Percentiles rank a stretch among this genome's conserved stretches.
Conservation (phyloP, 2,888 invertebrate species). For the Callyntrura sp. region DNA sequence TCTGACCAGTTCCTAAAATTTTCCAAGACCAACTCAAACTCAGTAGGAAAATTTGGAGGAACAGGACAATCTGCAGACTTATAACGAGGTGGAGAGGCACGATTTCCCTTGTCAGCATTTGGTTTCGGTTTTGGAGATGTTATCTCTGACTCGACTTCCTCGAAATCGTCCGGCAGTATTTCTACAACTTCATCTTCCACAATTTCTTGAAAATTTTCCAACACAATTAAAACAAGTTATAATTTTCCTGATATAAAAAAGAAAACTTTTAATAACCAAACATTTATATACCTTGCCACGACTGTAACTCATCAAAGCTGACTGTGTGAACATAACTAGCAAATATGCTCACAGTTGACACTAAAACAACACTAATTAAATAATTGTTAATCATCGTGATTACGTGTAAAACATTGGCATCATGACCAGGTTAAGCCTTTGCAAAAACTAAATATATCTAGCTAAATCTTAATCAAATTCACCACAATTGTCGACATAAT, state of each 20-base stretch:
- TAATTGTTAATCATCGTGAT: not conserved
- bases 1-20: slow-evolving; percentile 56
- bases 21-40: not conserved
- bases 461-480: not conserved
- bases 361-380: not conserved
- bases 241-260: no score
- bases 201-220: slow-evolving; percentile 10
- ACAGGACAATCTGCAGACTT: slow-evolving; percentile 5
- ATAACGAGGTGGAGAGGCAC: not conserved
- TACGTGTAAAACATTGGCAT: not conserved
- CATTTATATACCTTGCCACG: slow-evolving; percentile 43
- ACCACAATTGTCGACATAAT: not conserved
- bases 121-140: slow-evolving; percentile 21
- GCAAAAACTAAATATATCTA: not conserved
- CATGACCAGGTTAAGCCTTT: not conserved
- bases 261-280: not conserved
- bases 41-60: slow-evolving; percentile 56
- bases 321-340: not conserved
- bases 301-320: slow-evolving; percentile 34
- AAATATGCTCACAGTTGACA: not conserved
- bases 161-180: slow-evolving; percentile 50
- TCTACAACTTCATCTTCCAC: slow-evolving; percentile 47
- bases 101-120: slow-evolving; percentile 7
- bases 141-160: slow-evolving; percentile 8
- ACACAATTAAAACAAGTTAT: not conserved